A percentile compares a stretch with the other conserved stretches of the same genome.
These are phyloP conservation scores for Felis catus DNA, from an alignment of 2,113 vertebrate genomes.

Conservation along the genomic window F.catus_Fca126_mat1.0 CM031418.1:72280501-72281000, in stretches of 20 bases:
- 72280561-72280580: no score
- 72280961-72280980: neutral
- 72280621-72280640: no score
- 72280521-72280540: no score
- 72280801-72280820: neutral
- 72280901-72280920: neutral
- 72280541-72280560: no score
- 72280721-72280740: neutral
- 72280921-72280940: neutral
- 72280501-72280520: neutral
- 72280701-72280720: no score
- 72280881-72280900: neutral
- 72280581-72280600: no score
- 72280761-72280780: neutral
- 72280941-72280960: neutral
- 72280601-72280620: no score
- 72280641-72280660: no score
- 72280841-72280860: neutral
- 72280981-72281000: neutral
- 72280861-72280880: neutral
- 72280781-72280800: neutral
- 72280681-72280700: no score
- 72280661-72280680: no score
- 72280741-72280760: neutral
- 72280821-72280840: slow-evolving; percentile 1